Evolutionary conservation across 2,797 vertebrate genomes (phyloP).

Genomic region (Urophycis tenuis): DNA sequence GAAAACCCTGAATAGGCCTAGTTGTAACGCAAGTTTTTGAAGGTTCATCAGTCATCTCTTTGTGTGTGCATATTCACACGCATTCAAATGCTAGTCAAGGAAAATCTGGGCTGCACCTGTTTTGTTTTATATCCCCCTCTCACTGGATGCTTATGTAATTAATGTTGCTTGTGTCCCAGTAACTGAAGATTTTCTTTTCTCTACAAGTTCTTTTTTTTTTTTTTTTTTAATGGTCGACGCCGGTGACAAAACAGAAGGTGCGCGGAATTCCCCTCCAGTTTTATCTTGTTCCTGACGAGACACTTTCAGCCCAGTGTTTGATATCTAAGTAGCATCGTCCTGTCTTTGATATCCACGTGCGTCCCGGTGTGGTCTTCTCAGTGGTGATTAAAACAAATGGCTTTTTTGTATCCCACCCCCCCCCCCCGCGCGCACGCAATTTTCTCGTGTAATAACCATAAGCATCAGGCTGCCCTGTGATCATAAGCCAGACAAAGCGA

Average conservation of each 20-base stretch:
- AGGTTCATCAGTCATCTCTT: neutral
- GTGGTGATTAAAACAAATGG: conserved; percentile 40
- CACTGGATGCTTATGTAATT: conserved; percentile 31
- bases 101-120: no score
- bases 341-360: neutral
- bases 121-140: neutral
- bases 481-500: conserved; percentile 12
- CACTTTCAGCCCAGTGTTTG: conserved; percentile 13
- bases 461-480: neutral
- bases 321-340: neutral
- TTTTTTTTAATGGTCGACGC: conserved; percentile 9
- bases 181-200: conserved; percentile 17
- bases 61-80: neutral
- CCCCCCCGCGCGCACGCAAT: neutral
- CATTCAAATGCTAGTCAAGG: neutral
- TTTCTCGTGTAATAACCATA: neutral
- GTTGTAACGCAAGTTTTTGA: neutral
- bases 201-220: neutral
- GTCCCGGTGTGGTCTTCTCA: neutral
- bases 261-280: neutral
- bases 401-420: neutral
- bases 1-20: no score
- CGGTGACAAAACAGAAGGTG: conserved; percentile 29
- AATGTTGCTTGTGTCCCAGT: conserved; percentile 32
- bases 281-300: conserved; percentile 24